phyloP scores from a whole-genome alignment of 1,140 invertebrate genomes.

The Lordiphosa stackelbergi region DNA sequence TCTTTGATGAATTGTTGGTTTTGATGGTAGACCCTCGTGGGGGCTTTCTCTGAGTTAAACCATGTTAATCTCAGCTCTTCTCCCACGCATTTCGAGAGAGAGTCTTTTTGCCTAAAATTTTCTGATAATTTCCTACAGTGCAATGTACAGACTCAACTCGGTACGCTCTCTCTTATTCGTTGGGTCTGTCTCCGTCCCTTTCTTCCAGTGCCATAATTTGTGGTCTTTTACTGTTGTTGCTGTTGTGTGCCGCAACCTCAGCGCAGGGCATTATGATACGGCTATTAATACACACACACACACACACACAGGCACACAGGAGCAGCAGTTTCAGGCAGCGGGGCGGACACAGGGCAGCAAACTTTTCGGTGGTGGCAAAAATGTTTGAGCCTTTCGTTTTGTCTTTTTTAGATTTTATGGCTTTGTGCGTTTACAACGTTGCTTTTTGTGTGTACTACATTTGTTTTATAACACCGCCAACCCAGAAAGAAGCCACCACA shows the following conservation, averaged over 20 bases:
- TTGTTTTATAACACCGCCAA: constrained; percentile 64
- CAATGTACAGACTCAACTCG: constrained; percentile 7
- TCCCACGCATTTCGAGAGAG: too few relatives aligned
- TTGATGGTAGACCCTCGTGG: too few relatives aligned
- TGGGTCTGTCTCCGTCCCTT: constrained; percentile 7
- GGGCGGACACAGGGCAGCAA: constrained; percentile 15
- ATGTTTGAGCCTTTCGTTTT: constrained; percentile 68
- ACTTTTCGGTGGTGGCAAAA: constrained; percentile 69
- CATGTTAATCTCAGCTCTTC: too few relatives aligned
- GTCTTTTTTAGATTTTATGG: constrained; percentile 74
- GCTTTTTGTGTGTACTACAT: constrained; percentile 68
- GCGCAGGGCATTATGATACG: constrained; percentile 52
- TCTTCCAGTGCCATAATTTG: constrained; percentile 58
- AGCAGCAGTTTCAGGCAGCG: constrained; percentile 1
- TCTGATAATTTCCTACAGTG: background rate
- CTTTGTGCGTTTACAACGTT: constrained; percentile 71
- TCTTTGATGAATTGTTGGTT: too few relatives aligned
- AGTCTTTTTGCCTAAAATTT: too few relatives aligned
- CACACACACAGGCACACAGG: constrained; percentile 4
- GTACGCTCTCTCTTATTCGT: background rate
- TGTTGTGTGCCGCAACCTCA: constrained; percentile 50
- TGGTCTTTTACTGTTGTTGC: constrained; percentile 52
- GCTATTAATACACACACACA: constrained; percentile 52
- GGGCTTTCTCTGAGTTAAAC: too few relatives aligned
- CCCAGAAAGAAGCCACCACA: constrained; percentile 28